Evolutionary conservation across 2,113 vertebrate genomes (phyloP), one percentile per base, ranked within the genome.

Genomic region (Trichechus manatus): DNA sequence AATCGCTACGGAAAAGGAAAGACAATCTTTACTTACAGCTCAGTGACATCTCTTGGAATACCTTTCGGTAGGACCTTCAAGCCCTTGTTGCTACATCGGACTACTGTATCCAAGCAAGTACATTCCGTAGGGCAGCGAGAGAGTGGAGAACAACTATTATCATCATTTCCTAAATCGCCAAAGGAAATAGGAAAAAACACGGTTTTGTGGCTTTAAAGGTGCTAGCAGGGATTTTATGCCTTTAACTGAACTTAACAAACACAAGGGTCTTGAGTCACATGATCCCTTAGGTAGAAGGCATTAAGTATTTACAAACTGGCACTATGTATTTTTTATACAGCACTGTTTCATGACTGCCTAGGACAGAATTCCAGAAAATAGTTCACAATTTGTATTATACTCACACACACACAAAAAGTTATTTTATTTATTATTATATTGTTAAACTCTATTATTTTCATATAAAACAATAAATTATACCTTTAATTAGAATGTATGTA

Each of bases 11-110:
- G 64, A 97, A 96, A 39, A 9, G 20, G 85, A 85, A 77, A 81
- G 79, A 87, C n/a, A 1, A 1, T 53, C 64, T 29, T 20, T 97
- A 99, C 99, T 99, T 98, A 99, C 99, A 99, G 98, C 95, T 99
- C 99, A 5, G 99, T 99, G 93, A 99, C 99, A 80, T 99, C 99
- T 97, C 99, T 99, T 50, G 99, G 99, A 68, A 99, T 99, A 64
- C 99, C 99, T 98, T 99, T 99, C 14, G 99, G 99, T 94, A 99
- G 98, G 75, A 98, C 96, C 96, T 99, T 99, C 29, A 99, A 98
- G 56, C 99, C 99, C 97, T 99, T 99, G 98, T 99, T 99, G 98
- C 99, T 99, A 98, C 99, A 99, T 97, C 99, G 99, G 87, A 99
- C 99, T 17, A 99, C 99, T 0, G 99, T 99, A 98, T 99, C 99